Conservation (phyloP, 2,797 vertebrate genomes). For the Galago senegalensis region DNA sequence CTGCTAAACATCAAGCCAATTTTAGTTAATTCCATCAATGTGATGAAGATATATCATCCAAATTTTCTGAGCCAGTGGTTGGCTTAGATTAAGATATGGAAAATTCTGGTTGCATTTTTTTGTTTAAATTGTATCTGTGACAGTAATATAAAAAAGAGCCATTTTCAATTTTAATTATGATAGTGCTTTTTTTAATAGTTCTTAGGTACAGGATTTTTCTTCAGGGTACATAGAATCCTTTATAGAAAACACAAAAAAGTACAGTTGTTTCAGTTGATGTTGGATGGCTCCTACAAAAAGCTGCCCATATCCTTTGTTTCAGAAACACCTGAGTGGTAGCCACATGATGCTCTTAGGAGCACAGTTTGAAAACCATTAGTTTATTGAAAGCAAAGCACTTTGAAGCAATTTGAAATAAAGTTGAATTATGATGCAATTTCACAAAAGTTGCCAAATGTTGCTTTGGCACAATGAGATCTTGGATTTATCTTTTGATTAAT, state of each 20-base stretch:
- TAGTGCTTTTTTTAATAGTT: not conserved
- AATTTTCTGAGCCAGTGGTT: conserved; percentile 8
- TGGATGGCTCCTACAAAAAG: not conserved
- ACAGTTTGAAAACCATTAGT: conserved; percentile 56
- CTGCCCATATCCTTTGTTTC: not conserved
- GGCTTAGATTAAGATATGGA: conserved; percentile 51
- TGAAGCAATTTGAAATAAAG: conserved; percentile 60
- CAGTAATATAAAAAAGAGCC: not conserved
- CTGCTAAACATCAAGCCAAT: conserved; percentile 46
- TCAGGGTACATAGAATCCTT: not conserved
- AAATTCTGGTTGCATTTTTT: conserved; percentile 43
- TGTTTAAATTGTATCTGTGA: conserved; percentile 28
- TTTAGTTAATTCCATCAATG: conserved; percentile 48
- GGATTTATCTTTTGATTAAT: conserved; percentile 25
- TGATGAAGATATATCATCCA: conserved; percentile 44
- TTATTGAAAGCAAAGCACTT: conserved; percentile 68
- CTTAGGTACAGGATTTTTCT: not conserved
- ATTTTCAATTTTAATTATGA: conserved; percentile 19
- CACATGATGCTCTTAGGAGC: not conserved
- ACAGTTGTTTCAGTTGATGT: not conserved
- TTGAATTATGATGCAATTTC: conserved; percentile 35
- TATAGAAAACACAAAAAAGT: not conserved
- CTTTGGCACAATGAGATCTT: conserved; percentile 43
- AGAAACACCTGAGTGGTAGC: not conserved
- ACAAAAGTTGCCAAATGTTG: conserved; percentile 50